Percentiles rank a stretch among this genome's conserved stretches.
Evolutionary conservation across 2,797 vertebrate species (phyloP).

Genomic region (Sitta carolinensis): DNA sequence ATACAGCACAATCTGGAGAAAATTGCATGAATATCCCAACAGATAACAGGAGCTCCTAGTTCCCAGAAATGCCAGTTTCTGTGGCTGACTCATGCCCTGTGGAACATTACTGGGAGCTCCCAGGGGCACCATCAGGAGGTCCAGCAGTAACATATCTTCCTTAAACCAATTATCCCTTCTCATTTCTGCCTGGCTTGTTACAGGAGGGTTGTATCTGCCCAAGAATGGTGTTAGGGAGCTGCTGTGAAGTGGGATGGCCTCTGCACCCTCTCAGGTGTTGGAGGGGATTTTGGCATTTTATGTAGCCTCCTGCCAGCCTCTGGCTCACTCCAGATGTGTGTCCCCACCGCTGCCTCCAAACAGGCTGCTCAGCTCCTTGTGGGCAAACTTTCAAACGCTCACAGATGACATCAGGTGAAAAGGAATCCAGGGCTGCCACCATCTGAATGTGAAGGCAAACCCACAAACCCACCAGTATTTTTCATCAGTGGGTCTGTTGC

Average conservation of each 20-base stretch:
- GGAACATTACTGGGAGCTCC: neutral
- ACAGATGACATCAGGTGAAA: neutral
- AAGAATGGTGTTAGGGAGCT: neutral
- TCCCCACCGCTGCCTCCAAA: fast-evolving
- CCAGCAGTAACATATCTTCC: neutral
- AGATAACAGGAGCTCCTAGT: neutral
- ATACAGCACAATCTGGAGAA: neutral
- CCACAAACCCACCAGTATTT: neutral
- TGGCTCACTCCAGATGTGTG: neutral
- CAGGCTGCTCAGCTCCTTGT: neutral
- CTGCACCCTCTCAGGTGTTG: neutral
- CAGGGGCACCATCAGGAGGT: neutral
- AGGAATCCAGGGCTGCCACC: neutral
- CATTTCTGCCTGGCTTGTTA: neutral
- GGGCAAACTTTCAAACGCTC: neutral
- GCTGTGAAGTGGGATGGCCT: neutral
- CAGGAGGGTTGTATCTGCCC: neutral
- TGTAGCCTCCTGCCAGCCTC: fast-evolving
- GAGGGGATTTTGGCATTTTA: neutral
- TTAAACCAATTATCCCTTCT: neutral
- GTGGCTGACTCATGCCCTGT: neutral
- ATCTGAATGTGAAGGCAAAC: neutral
- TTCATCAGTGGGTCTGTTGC: neutral
- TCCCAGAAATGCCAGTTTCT: neutral
- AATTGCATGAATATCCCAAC: neutral